phyloP scores from a whole-genome alignment of 2,797 vertebrate genomes.

The Siniperca obscura region DNA sequence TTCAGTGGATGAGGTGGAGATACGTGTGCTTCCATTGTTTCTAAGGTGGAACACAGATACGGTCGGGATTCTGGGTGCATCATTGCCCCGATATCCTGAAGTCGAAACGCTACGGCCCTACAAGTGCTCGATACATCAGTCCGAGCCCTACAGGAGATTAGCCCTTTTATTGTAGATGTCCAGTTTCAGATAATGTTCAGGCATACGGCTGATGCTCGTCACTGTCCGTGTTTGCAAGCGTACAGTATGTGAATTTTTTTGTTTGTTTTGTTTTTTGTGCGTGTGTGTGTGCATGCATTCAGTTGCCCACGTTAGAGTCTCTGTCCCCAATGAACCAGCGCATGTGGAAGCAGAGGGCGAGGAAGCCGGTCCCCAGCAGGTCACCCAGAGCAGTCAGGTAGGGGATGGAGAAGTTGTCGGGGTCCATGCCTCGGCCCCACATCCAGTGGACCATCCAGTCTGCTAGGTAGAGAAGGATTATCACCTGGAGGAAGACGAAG shows the following conservation, averaged over 20 bases:
- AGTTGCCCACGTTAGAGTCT: conserved; percentile 93
- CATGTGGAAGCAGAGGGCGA: conserved; percentile 97
- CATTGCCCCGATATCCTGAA: conserved; percentile 51
- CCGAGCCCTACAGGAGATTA: conserved; percentile 63
- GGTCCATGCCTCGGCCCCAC: conserved; percentile 97
- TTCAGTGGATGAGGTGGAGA: conserved; percentile 38
- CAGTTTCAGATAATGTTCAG: conserved; percentile 39
- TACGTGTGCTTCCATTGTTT: conserved; percentile 29
- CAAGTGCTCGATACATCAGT: conserved; percentile 34
- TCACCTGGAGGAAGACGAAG: conserved; percentile 84
- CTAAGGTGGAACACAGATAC: conserved; percentile 12
- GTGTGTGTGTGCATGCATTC: conserved; percentile 43
- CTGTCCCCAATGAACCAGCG: conserved; percentile 97
- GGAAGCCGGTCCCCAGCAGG: conserved; percentile 96
- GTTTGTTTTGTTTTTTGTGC: not conserved
- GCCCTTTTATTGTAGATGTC: conserved; percentile 64
- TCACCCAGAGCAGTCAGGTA: conserved; percentile 98
- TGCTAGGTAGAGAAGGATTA: conserved; percentile 96
- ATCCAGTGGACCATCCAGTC: conserved; percentile 99
- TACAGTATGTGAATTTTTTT: conserved; percentile 17
- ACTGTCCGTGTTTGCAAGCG: conserved; percentile 21
- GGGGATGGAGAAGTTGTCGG: conserved; percentile 99
- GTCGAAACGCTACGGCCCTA: conserved; percentile 26
- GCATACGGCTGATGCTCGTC: conserved; percentile 14
- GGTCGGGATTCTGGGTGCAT: conserved; percentile 21